phyloP scores from a whole-genome alignment of 2,797 vertebrate genomes.

The Capromys pilorides region DNA sequence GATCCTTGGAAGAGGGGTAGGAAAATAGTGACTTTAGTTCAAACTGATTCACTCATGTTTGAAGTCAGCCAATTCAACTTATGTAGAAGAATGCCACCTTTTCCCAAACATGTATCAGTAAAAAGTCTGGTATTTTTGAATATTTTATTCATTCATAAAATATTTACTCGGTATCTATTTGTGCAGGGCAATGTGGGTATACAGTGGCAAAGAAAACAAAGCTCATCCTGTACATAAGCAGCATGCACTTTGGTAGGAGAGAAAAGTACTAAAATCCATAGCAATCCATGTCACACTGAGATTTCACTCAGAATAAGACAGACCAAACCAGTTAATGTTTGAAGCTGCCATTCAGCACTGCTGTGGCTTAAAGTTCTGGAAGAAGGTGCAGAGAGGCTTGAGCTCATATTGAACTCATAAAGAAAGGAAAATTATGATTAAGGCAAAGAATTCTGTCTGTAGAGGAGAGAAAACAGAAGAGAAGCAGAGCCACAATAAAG shows the following conservation, averaged over 20 bases:
- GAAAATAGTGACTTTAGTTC: constrained; percentile 36
- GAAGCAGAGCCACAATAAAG: background rate
- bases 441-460: constrained; percentile 38
- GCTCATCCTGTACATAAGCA: background rate
- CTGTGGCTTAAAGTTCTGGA: constrained; percentile 8
- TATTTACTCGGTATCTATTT: constrained; percentile 34
- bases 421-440: background rate
- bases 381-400: background rate
- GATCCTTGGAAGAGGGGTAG: background rate
- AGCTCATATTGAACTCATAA: background rate
- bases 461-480: constrained; percentile 25
- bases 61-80: constrained; percentile 2
- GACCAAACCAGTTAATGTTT: background rate
- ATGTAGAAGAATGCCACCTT: background rate
- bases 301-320: constrained; percentile 30
- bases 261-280: constrained; percentile 9
- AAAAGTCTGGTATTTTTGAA: background rate
- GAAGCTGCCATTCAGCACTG: background rate
- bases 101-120: background rate
- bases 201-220: background rate
- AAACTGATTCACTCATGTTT: background rate
- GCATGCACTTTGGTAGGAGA: background rate
- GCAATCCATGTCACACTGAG: background rate
- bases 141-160: constrained; percentile 49
- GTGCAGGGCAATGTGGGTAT: background rate